phyloP scores from a whole-genome alignment of 2,797 vertebrate genomes.

The Bradypodion ventrale region DNA sequence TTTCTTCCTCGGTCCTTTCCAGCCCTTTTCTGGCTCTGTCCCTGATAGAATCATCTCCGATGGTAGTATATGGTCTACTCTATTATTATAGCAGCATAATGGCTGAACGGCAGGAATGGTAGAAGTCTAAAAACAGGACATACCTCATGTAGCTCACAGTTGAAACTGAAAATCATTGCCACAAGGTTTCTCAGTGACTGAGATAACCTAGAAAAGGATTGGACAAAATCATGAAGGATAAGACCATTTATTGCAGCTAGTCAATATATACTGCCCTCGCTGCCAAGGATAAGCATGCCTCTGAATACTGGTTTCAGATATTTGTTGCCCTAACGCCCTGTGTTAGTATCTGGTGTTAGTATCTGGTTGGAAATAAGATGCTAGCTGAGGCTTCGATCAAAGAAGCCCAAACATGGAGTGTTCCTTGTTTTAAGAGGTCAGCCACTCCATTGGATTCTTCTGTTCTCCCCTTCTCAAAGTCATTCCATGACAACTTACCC shows the following conservation, averaged over 20 bases:
- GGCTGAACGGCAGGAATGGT: neutral
- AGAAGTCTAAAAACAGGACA: neutral
- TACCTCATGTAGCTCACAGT: neutral
- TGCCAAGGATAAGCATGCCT: neutral
- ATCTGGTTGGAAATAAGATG: neutral
- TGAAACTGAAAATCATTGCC: neutral
- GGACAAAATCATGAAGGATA: neutral
- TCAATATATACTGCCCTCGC: neutral
- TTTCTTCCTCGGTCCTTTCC: no score
- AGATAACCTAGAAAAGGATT: no score
- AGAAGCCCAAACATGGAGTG: neutral
- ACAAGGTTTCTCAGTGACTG: no score
- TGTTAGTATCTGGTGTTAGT: neutral
- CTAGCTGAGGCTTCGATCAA: neutral
- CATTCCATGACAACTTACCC: no score
- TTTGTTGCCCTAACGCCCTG: neutral
- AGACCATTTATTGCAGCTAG: neutral
- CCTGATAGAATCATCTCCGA: no score
- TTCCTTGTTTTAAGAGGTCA: neutral
- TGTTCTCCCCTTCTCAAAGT: neutral
- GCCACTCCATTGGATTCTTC: neutral
- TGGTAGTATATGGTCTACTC: no score
- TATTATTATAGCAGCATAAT: no score
- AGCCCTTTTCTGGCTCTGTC: no score
- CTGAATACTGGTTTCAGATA: neutral